Percentiles rank a stretch among this genome's conserved stretches.
Evolutionary conservation across 53 echinoderm and acorn worm species (phyloP).

Genomic region (Actinopyga echinites): DNA sequence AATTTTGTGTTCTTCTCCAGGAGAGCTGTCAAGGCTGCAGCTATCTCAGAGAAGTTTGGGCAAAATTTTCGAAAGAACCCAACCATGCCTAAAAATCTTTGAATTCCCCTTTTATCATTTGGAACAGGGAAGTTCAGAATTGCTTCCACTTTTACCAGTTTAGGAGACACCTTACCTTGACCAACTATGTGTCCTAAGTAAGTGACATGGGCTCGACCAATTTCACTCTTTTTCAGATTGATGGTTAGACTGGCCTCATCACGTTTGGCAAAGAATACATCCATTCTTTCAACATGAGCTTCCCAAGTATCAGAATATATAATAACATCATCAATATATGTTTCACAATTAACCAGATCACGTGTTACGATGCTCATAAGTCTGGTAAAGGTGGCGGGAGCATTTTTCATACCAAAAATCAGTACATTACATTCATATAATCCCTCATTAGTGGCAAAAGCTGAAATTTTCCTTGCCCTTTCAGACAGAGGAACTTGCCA

Average conservation of each 20-base stretch:
- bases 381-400: conserved; percentile 28
- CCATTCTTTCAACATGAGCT: background rate
- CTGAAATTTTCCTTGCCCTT: conserved; percentile 54
- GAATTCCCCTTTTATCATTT: background rate
- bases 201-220: background rate
- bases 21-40: background rate
- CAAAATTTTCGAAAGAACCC: conserved; percentile 21
- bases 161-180: background rate
- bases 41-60: conserved; percentile 18
- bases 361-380: background rate
- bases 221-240: background rate
- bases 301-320: conserved; percentile 24
- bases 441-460: conserved; percentile 55
- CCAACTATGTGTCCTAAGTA: conserved; percentile 37
- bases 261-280: conserved; percentile 15
- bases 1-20: conserved; percentile 12
- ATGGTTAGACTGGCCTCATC: conserved; percentile 11
- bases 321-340: background rate
- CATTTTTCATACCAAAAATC: conserved; percentile 46
- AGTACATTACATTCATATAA: conserved; percentile 35
- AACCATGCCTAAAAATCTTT: conserved; percentile 8
- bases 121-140: conserved; percentile 20
- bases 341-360: background rate
- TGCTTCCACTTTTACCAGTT: background rate
- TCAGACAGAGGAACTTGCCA: conserved; percentile 63